These are phyloP conservation scores for Passer domesticus DNA, from an alignment of 2,113 vertebrate genomes.

Conservation along the genomic window DNA sequence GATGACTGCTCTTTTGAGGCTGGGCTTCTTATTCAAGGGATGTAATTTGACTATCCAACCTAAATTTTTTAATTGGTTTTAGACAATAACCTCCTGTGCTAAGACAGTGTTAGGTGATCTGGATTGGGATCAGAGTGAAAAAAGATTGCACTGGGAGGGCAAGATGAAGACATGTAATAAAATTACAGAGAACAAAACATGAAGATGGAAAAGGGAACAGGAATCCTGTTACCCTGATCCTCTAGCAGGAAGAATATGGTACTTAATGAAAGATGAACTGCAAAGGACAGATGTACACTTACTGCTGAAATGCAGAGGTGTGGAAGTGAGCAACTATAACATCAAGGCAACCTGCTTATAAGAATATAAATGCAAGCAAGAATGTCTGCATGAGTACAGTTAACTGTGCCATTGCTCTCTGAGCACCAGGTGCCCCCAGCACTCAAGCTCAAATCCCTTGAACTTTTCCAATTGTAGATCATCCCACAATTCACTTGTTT, in stretches of 20 bases:
- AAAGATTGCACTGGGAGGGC: neutral
- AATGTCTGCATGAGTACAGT: neutral
- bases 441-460: neutral
- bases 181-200: neutral
- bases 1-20: slow-evolving; percentile 1
- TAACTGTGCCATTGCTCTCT: neutral
- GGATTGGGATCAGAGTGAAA: neutral
- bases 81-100: neutral
- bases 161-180: neutral
- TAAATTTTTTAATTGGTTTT: neutral
- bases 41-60: slow-evolving; percentile 6
- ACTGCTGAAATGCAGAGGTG: neutral
- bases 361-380: neutral
- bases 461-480: neutral
- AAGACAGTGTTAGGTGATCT: neutral
- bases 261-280: neutral
- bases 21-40: neutral
- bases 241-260: neutral
- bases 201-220: neutral
- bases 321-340: neutral
- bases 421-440: neutral
- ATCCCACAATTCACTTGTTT: neutral
- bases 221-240: neutral
- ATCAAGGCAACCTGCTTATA: fast-evolving
- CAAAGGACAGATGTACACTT: neutral